phyloP scores from a whole-genome alignment of 2,888 invertebrate genomes.

The Caenorhabditis japonica region DNA sequence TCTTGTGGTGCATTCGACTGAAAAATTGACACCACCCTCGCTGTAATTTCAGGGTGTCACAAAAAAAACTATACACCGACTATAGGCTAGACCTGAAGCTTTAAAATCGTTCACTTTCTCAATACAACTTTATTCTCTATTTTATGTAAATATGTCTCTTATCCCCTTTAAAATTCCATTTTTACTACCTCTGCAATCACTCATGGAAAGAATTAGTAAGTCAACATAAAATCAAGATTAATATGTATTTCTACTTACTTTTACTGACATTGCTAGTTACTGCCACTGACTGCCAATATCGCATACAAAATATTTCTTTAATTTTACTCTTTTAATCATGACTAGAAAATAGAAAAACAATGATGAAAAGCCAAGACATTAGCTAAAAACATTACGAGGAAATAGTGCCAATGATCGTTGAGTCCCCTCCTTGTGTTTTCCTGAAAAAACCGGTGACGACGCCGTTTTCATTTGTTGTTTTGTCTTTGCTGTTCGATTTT shows the following conservation, averaged over 20 bases:
- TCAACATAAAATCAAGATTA: neutral
- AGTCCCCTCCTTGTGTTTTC: slow-evolving; percentile 3
- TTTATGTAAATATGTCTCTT: slow-evolving; percentile 6
- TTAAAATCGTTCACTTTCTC: no score
- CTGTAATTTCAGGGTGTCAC: slow-evolving; percentile 36
- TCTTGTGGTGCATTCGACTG: slow-evolving; percentile 26
- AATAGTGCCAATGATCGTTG: slow-evolving; percentile 7
- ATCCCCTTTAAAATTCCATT: slow-evolving; percentile 10
- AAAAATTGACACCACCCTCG: slow-evolving; percentile 45
- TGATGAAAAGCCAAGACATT: neutral
- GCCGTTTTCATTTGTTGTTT: neutral
- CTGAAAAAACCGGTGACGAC: slow-evolving; percentile 16
- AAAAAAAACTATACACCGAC: no score
- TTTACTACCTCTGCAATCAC: slow-evolving; percentile 19
- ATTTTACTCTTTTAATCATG: no score
- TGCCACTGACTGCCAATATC: no score
- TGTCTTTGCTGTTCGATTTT: slow-evolving; percentile 4
- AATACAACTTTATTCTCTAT: no score
- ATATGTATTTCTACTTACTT: no score
- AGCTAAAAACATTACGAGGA: neutral
- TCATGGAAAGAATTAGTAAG: slow-evolving; percentile 42
- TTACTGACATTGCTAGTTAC: no score
- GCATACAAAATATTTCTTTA: no score
- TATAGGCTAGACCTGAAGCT: no score
- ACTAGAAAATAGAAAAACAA: neutral